These are phyloP conservation scores for Zapus hudsonius DNA, from an alignment of 2,113 vertebrate genomes.

Conservation along the genomic window DNA sequence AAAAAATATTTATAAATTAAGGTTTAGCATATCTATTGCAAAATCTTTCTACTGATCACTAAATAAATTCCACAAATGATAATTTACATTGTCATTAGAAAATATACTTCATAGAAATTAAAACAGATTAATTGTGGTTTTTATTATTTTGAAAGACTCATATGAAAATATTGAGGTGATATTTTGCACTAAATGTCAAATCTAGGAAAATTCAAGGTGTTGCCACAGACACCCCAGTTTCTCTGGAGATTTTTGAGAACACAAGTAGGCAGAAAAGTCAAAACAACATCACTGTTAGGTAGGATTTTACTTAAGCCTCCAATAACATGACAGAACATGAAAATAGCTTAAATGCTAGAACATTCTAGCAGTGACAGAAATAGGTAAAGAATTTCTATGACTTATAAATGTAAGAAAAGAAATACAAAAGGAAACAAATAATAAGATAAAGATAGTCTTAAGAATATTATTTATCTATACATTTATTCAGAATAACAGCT, in stretches of 20 bases:
- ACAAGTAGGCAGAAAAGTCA: background rate
- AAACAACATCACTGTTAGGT: background rate
- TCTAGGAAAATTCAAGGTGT: background rate
- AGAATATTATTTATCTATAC: too few species aligned
- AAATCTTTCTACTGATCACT: too few species aligned
- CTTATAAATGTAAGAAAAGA: too few species aligned
- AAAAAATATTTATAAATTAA: background rate
- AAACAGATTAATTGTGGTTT: background rate
- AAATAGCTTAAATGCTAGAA: background rate
- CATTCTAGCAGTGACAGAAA: background rate
- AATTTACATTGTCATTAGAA: background rate
- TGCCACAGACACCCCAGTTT: background rate
- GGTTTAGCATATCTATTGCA: background rate
- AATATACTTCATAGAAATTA: background rate
- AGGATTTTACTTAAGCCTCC: background rate
- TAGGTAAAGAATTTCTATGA: too few species aligned
- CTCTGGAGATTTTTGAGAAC: background rate
- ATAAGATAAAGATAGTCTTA: too few species aligned
- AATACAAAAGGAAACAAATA: too few species aligned
- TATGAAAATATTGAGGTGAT: background rate
- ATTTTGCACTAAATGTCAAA: too few species aligned
- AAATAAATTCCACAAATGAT: too few species aligned
- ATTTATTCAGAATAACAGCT: too few species aligned
- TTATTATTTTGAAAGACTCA: background rate
- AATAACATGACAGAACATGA: background rate